Evolutionary conservation across 2,113 vertebrate genomes (phyloP), one percentile per base, ranked within the genome.

Genomic region (Leptocoma aspasia): DNA sequence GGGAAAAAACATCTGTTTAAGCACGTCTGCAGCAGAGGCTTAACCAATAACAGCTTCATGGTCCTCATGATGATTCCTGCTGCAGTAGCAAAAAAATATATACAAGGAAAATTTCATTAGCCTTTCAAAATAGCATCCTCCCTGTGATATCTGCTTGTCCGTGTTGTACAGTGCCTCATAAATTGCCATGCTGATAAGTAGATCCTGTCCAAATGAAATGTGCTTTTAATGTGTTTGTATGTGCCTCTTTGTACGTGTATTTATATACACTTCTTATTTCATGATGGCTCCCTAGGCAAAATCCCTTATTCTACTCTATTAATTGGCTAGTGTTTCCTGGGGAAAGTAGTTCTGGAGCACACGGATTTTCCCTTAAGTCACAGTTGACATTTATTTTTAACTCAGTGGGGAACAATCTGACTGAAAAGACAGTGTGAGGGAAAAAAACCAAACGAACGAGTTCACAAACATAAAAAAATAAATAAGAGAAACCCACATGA

Each of bases 171-270:
- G 54, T 44, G 68, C 71, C 76, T 94, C 85, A 95, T 83, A 88
- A 95, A 89, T 77, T 56, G 86, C 60, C 60, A 78, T 0, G 0
- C 68, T 63, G 82, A 47, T 88, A 88, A 95, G 90, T 23, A 95
- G 71, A 86, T 88, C 56, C 75, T 88, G 76, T 64, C 56, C 82
- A 96, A 96, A 96, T 90, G 60, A 96, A 95, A 90, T 69, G 80
- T 26, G 93, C 82, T 89, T 95, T 86, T 92, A 83, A 86, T 92
- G 60, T 56, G 76, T 78, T 88, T 82, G 39, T 33, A 64, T 53
- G 44, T 64, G 65, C 86, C 47, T 89, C 64, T 75, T 9, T 83
- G 75, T 66, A 88, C 68, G 24, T 33, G 39, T 60, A 80, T 86
- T 90, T 84, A 86, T 64, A 82, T 64, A 84, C 44, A 42, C 41